Conservation (phyloP, 2,113 vertebrate species). For the Laticauda colubrina region DNA sequence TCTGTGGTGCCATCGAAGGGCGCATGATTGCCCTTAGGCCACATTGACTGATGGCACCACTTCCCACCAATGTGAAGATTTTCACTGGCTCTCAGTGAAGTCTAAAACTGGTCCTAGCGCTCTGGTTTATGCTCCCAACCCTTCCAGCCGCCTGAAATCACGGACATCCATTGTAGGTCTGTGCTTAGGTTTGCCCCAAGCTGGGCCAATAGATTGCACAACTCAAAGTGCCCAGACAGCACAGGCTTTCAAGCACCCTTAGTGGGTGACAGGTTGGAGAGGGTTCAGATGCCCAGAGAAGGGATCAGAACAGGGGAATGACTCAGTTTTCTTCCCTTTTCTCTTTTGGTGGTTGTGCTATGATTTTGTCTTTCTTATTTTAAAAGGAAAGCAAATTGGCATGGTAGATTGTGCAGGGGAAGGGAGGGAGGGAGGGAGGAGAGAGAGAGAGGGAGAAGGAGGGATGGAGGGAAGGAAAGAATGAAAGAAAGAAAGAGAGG, state of each 20-base stretch:
- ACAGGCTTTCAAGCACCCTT: not conserved
- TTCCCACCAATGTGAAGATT: not conserved
- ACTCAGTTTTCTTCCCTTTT: not conserved
- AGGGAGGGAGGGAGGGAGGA: no score
- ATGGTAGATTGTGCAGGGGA: not conserved
- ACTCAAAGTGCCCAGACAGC: not conserved
- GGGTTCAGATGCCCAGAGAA: not conserved
- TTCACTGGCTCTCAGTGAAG: not conserved
- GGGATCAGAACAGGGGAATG: not conserved
- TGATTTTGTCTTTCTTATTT: not conserved
- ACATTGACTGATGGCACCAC: not conserved
- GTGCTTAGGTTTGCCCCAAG: not conserved
- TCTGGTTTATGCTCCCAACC: not conserved
- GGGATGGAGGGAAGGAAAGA: not conserved
- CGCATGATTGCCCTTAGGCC: not conserved
- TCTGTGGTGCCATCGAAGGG: not conserved
- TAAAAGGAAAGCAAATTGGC: not conserved
- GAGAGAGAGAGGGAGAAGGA: rapidly evolving
- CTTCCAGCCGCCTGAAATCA: not conserved
- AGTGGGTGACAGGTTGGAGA: not conserved
- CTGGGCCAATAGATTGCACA: not conserved
- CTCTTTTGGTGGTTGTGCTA: not conserved
- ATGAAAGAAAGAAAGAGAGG: no score
- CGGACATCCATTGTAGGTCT: not conserved
- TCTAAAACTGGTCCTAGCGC: not conserved